A percentile compares a stretch with the other conserved stretches of the same genome.
These are phyloP conservation scores for Uloborus diversus DNA, from an alignment of 1,140 invertebrate genomes.

Conservation along the genomic window DNA sequence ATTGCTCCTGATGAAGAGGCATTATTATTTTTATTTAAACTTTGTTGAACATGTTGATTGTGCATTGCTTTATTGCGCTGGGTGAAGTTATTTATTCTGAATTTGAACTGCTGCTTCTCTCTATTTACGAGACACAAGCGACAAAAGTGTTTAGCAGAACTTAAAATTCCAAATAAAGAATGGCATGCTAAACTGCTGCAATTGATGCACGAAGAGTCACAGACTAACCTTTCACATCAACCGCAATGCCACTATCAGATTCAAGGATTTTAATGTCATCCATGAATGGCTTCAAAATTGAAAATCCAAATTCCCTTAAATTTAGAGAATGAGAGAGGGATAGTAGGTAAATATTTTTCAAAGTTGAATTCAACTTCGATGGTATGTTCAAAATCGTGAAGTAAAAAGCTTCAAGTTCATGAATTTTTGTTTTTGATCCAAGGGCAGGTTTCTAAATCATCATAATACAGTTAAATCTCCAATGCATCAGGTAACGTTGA, in stretches of 20 bases:
- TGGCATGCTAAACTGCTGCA: not conserved
- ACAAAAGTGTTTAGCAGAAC: constrained; percentile 12
- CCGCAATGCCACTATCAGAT: not conserved
- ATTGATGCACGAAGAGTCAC: not conserved
- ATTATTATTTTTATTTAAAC: not conserved
- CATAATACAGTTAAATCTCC: constrained; percentile 5
- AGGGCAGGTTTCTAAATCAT: not conserved
- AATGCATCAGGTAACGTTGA: not conserved
- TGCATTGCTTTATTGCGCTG: not conserved
- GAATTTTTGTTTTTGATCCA: constrained; percentile 6
- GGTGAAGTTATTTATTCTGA: not conserved
- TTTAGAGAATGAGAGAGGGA: not conserved
- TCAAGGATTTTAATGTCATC: not conserved
- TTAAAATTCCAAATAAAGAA: constrained; percentile 3
- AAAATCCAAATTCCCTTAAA: not conserved
- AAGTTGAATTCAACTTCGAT: not conserved
- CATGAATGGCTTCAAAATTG: not conserved
- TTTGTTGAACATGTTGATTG: not conserved
- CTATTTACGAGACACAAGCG: not conserved
- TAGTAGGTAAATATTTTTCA: not conserved
- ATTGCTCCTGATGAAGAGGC: not conserved
- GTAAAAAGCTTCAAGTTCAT: constrained; percentile 8
- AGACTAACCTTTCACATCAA: not conserved
- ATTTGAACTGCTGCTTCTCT: not conserved
- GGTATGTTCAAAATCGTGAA: constrained; percentile 6